Conservation (phyloP, 2,888 invertebrate species). For the Clostera curtula region DNA sequence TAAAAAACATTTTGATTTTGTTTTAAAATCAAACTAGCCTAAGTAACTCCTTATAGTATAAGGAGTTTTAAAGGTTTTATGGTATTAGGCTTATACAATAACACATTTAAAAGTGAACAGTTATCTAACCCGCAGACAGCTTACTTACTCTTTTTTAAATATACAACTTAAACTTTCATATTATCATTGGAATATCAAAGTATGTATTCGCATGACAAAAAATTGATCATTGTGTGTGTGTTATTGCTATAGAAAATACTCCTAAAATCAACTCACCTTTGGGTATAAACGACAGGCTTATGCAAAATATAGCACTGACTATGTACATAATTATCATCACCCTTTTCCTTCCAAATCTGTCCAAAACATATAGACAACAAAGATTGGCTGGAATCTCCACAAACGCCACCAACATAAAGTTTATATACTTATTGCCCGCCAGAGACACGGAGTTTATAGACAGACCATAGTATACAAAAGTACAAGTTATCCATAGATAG, state of each 20-base stretch:
- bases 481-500: constrained; percentile 86
- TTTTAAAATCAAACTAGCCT: too few species aligned
- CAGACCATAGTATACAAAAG: constrained; percentile 87
- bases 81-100: too few species aligned
- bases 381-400: constrained; percentile 85
- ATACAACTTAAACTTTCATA: too few species aligned
- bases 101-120: too few species aligned
- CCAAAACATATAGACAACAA: constrained; percentile 76
- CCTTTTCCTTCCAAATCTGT: constrained; percentile 77
- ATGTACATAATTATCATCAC: constrained; percentile 78
- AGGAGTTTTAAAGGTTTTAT: too few species aligned
- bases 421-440: constrained; percentile 84
- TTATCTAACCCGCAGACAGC: too few species aligned
- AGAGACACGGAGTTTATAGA: constrained; percentile 85
- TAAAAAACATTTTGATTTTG: too few species aligned
- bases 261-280: constrained; percentile 50
- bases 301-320: constrained; percentile 77
- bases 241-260: background rate
- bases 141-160: too few species aligned
- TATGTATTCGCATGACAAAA: too few species aligned
- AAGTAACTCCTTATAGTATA: too few species aligned
- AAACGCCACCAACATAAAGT: constrained; percentile 79
- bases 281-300: constrained; percentile 76
- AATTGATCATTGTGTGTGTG: too few species aligned
- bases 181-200: too few species aligned